phyloP scores from a whole-genome alignment of 1,140 invertebrate species.

The Hylaeus volcanicus region DNA sequence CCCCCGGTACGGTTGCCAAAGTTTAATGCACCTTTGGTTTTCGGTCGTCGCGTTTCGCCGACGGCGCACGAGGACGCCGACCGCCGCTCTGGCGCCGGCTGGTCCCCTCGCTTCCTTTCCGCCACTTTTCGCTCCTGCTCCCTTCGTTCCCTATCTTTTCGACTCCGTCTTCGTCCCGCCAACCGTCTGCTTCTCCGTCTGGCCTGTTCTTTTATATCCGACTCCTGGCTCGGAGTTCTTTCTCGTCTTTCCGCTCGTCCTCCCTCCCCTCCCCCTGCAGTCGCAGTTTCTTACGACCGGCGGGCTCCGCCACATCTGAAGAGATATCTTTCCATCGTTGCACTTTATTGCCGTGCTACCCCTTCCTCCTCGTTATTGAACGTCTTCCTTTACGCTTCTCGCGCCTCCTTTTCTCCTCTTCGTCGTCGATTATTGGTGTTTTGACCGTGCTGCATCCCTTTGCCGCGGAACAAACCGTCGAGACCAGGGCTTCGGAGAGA shows the following conservation, averaged over 20 bases:
- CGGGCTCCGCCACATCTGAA: constrained; percentile 1
- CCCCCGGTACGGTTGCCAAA: constrained; percentile 57
- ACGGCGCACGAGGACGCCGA: constrained; percentile 35
- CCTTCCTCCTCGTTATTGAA: constrained; percentile 18
- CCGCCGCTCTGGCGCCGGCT: constrained; percentile 53
- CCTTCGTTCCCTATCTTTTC: constrained; percentile 17
- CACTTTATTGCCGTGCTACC: constrained; percentile 5
- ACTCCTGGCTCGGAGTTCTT: constrained; percentile 37
- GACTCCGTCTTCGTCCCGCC: constrained; percentile 44
- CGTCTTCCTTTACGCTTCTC: neutral
- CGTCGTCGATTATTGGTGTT: neutral
- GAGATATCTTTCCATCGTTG: constrained; percentile 25
- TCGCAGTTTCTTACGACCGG: constrained; percentile 27
- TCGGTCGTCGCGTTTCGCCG: constrained; percentile 42
- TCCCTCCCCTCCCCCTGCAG: no score
- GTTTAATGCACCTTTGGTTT: constrained; percentile 66
- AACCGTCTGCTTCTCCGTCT: constrained; percentile 35
- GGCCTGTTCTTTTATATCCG: constrained; percentile 27
- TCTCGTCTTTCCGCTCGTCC: constrained; percentile 16
- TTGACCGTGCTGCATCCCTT: no score
- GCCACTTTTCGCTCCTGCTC: constrained; percentile 17
- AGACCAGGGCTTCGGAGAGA: no score
- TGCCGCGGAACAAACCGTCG: no score
- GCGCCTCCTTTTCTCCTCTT: neutral
- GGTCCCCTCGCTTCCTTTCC: constrained; percentile 40